phyloP scores from a whole-genome alignment of 2,113 vertebrate genomes.

The Callipepla squamata region DNA sequence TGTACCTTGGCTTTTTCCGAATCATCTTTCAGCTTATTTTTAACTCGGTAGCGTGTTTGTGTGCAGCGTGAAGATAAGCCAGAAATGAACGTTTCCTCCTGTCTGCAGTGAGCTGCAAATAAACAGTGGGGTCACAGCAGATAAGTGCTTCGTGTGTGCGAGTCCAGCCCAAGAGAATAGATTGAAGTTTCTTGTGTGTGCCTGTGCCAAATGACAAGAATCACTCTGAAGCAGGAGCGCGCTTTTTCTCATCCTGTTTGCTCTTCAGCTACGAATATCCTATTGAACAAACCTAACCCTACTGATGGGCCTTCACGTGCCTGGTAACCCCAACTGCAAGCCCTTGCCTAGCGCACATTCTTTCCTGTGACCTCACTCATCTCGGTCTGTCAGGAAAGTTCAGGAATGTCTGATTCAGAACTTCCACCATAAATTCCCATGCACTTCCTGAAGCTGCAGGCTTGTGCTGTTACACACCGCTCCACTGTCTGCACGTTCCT shows the following conservation, averaged over 20 bases:
- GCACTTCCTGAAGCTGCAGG: neutral
- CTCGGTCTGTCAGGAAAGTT: neutral
- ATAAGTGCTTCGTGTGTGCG: accelerated
- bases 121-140: neutral
- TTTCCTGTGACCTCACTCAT: neutral
- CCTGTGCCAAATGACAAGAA: neutral
- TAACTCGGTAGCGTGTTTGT: constrained; percentile 6
- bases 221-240: neutral
- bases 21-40: constrained; percentile 60
- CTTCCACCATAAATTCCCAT: neutral
- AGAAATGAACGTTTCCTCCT: constrained; percentile 30
- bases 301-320: neutral
- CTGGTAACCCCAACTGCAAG: neutral
- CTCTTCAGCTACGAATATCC: neutral
- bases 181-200: neutral
- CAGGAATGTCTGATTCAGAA: constrained; percentile 27
- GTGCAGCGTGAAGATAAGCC: constrained; percentile 30
- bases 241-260: neutral
- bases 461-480: neutral
- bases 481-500: neutral
- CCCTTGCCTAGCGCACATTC: neutral
- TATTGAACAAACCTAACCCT: neutral
- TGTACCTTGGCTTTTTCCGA: constrained; percentile 50
- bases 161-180: neutral
- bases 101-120: neutral